Evolutionary conservation across 2,888 invertebrate genomes (phyloP).

Genomic region (Microctonus brassicae): DNA sequence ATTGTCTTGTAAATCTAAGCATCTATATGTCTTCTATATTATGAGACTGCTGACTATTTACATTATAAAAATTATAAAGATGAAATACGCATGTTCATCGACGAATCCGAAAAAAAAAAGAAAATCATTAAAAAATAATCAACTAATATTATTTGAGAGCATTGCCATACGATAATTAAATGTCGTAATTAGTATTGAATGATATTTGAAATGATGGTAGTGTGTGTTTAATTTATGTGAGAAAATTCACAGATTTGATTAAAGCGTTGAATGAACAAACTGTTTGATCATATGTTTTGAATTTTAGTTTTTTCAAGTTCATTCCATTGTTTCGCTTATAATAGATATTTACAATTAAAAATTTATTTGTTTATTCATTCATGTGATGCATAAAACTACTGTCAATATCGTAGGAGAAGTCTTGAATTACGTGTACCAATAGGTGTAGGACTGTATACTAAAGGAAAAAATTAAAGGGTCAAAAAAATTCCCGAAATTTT

Average conservation of each 20-base stretch:
- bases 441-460: conserved; percentile 11
- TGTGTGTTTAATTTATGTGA: conserved; percentile 14
- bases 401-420: not conserved
- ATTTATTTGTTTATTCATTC: too few relatives aligned
- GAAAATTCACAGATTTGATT: conserved; percentile 22
- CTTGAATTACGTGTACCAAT: not conserved
- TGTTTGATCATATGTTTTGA: conserved; percentile 11
- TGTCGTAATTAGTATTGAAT: conserved; percentile 41
- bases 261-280: conserved; percentile 29
- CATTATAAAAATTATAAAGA: conserved; percentile 20
- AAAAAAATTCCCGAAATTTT: too few relatives aligned
- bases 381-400: too few relatives aligned
- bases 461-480: too few relatives aligned
- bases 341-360: not conserved
- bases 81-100: conserved; percentile 18
- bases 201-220: conserved; percentile 3
- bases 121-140: not conserved
- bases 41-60: conserved; percentile 39
- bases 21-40: conserved; percentile 48
- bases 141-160: not conserved
- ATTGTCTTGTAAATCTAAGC: conserved; percentile 47
- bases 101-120: not conserved
- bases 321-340: conserved; percentile 20
- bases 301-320: conserved; percentile 29
- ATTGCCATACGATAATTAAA: conserved; percentile 28